Evolutionary conservation across 2,797 vertebrate genomes (phyloP), one percentile per base, ranked within the genome.

Genomic region (Pangasius sanitwongsei): DNA sequence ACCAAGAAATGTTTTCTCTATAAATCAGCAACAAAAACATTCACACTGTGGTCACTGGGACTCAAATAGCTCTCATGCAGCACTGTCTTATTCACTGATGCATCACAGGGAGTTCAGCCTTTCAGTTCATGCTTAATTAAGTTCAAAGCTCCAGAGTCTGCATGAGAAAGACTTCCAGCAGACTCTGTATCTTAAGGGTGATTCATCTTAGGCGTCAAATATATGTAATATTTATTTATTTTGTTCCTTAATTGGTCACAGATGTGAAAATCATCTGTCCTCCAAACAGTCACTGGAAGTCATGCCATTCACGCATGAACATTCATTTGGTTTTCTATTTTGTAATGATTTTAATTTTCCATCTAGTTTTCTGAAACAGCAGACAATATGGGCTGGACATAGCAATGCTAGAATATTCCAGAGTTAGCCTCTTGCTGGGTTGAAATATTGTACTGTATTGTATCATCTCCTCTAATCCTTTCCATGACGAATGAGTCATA

Each of bases 31-130:
- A 16, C 13, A 48, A 88, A 63, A 50, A 53, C 44, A 55, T 31
- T 75, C 41, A 88, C 53, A 67, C 16, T 78, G 15, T 28, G 72
- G 82, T 23, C 44, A 84, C 31, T 83, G 70, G 67, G 31, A 77
- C 20, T 34, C 16, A 83, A 72, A 88, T 70, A 59, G 65, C 63
- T 63, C 80, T 83, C 67, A 57, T 88, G 69, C 81, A 88, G 81
- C 55, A 87, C 57, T 75, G 20, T 85, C 57, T 16, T 75, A 61
- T 65, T 23, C 74, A 75, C n/a, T 53, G 53, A 44, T 83, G 69
- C 53, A 87, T 72, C 48, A 61, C n/a, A 41, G 65, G 65, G 53
- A 83, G 78, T 72, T 87, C 55, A 88, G 23, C 57, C 11, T 69
- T 65, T 69, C 18, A 75, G 53, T 86, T 75, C 34, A 57, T 48